phyloP scores from a whole-genome alignment of 1,140 invertebrate genomes.

The Pachypsylla venusta region DNA sequence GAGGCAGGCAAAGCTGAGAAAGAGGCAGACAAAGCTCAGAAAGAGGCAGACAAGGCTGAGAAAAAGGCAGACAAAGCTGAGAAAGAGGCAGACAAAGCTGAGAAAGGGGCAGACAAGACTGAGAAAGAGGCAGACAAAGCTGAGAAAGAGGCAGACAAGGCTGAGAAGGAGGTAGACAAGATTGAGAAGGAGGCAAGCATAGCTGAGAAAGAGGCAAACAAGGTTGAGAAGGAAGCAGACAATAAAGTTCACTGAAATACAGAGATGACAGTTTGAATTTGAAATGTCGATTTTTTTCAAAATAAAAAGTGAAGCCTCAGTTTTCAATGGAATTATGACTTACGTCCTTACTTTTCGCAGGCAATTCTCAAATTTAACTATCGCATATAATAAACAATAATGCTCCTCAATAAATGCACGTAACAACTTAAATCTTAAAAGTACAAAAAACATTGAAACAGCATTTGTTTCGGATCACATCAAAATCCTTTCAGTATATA shows the following conservation, averaged over 20 bases:
- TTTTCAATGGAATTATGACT: too few relatives aligned
- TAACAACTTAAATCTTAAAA: too few relatives aligned
- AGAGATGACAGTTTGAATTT: constrained; percentile 8
- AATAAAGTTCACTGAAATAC: too few relatives aligned
- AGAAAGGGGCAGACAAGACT: constrained; percentile 18
- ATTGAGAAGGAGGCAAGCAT: constrained; percentile 27
- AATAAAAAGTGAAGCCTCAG: too few relatives aligned
- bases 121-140: constrained; percentile 15
- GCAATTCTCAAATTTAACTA: too few relatives aligned
- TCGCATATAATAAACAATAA: too few relatives aligned
- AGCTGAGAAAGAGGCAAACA: constrained; percentile 20
- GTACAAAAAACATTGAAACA: too few relatives aligned
- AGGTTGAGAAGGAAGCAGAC: not conserved
- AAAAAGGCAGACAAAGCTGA: not conserved
- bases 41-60: constrained; percentile 10
- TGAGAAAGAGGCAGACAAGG: constrained; percentile 21
- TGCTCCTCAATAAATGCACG: too few relatives aligned
- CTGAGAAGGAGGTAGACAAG: constrained; percentile 23
- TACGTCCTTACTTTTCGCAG: too few relatives aligned
- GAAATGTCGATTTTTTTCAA: not conserved
- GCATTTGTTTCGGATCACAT: too few relatives aligned
- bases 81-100: constrained; percentile 16
- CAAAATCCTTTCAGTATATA: too few relatives aligned
- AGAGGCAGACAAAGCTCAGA: constrained; percentile 15
- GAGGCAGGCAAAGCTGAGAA: not conserved